A percentile compares a stretch with the other conserved stretches of the same genome.
Conservation (phyloP, 2,888 invertebrate genomes). For the Tolmerus cingulatus region DNA sequence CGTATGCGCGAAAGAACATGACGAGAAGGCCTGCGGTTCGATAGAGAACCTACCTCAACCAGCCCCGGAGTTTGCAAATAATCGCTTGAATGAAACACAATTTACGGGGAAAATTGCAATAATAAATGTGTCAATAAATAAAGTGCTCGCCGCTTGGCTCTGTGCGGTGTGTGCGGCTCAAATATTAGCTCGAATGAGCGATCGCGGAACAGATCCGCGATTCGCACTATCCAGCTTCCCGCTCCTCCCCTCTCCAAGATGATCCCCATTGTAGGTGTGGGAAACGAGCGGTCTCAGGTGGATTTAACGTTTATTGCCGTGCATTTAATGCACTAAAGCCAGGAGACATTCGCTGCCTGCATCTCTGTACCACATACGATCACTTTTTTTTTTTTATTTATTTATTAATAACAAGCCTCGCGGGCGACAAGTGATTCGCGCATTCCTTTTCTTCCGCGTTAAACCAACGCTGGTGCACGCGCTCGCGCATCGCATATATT, state of each 20-base stretch:
- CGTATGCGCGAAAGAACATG: background rate
- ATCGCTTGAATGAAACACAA: conserved; percentile 39
- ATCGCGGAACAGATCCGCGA: background rate
- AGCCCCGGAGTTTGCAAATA: conserved; percentile 31
- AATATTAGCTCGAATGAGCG: conserved; percentile 32
- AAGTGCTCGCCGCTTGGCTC: conserved; percentile 7
- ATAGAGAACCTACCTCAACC: background rate
- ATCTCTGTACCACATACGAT: background rate
- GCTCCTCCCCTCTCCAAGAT: background rate
- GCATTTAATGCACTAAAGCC: background rate
- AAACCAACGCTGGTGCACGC: background rate
- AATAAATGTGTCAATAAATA: conserved; percentile 45
- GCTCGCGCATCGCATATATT: background rate
- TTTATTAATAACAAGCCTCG: conserved; percentile 19
- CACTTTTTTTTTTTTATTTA: conserved; percentile 10
- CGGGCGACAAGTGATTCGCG: conserved; percentile 6
- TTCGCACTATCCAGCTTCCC: background rate
- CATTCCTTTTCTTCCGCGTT: background rate
- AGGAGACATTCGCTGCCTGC: background rate
- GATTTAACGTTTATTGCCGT: conserved; percentile 5
- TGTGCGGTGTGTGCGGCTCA: background rate
- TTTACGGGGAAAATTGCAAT: conserved; percentile 44
- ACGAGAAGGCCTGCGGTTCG: background rate
- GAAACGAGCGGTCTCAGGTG: conserved; percentile 1
- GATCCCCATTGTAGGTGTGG: conserved; percentile 29